phyloP scores from a whole-genome alignment of 2,113 vertebrate genomes.

The Amblyornis subalaris region DNA sequence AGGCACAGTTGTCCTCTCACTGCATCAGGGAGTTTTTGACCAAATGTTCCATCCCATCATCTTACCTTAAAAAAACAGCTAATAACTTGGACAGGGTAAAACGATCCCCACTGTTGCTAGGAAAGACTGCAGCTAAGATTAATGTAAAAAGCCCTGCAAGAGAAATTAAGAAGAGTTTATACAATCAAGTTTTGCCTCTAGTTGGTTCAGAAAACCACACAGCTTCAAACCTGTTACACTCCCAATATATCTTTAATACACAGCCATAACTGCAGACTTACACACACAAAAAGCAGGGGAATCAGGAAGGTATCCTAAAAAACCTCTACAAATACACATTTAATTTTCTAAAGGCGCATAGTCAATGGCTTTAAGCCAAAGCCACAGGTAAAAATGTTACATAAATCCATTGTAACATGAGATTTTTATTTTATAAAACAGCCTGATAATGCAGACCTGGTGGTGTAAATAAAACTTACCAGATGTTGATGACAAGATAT shows the following conservation, averaged over 20 bases:
- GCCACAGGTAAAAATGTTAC: neutral
- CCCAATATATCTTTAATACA: neutral
- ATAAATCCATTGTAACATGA: neutral
- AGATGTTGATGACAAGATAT: constrained; percentile 94
- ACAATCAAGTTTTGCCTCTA: neutral
- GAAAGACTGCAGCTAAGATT: constrained; percentile 91
- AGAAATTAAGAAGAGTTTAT: neutral
- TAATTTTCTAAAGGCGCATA: neutral
- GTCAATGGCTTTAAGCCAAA: neutral
- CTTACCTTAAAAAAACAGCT: constrained; percentile 91
- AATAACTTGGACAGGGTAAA: constrained; percentile 95
- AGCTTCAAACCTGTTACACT: neutral
- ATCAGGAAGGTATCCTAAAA: neutral
- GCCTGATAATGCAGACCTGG: neutral
- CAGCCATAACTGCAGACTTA: neutral
- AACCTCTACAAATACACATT: neutral
- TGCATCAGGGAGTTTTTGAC: neutral
- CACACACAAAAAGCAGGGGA: neutral
- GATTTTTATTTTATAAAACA: neutral
- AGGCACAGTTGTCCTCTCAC: neutral
- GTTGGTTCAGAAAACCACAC: neutral
- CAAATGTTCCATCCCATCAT: neutral
- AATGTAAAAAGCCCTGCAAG: constrained; percentile 89
- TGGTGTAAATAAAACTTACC: constrained; percentile 72
- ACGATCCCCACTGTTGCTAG: constrained; percentile 94